Percentiles rank a stretch among this genome's conserved stretches.
Conservation (phyloP, 2,888 invertebrate genomes). For the Drosophila mulleri region DNA sequence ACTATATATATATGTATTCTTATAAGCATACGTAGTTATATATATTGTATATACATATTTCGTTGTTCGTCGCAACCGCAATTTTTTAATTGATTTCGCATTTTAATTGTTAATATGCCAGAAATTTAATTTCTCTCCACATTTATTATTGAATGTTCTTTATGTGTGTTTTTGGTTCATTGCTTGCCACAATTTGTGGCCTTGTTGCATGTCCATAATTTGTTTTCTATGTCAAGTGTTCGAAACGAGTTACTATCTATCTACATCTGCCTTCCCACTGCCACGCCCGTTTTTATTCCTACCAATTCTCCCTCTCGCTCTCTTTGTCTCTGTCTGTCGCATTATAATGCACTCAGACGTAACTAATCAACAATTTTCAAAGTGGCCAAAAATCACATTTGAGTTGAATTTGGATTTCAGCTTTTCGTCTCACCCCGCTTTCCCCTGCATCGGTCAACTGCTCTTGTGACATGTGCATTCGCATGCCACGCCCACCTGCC, state of each 20-base stretch:
- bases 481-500: constrained; percentile 9
- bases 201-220: constrained; percentile 18
- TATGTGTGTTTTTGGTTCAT: constrained; percentile 12
- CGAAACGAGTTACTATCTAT: constrained; percentile 42
- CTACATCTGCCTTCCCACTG: background rate
- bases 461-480: constrained; percentile 47
- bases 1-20: background rate
- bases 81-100: constrained; percentile 75
- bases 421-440: background rate
- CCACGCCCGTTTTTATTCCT: no score
- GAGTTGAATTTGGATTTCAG: constrained; percentile 55
- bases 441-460: constrained; percentile 51
- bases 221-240: constrained; percentile 38
- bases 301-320: background rate
- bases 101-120: constrained; percentile 74
- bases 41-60: constrained; percentile 21
- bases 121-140: constrained; percentile 25
- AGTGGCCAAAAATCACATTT: constrained; percentile 77
- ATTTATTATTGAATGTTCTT: constrained; percentile 42
- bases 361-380: constrained; percentile 79
- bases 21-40: constrained; percentile 14
- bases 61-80: constrained; percentile 64
- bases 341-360: constrained; percentile 61
- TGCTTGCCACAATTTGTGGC: constrained; percentile 33
- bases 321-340: background rate